Evolutionary conservation across 2,113 vertebrate species (phyloP).

Genomic region (Silurus asotus): DNA sequence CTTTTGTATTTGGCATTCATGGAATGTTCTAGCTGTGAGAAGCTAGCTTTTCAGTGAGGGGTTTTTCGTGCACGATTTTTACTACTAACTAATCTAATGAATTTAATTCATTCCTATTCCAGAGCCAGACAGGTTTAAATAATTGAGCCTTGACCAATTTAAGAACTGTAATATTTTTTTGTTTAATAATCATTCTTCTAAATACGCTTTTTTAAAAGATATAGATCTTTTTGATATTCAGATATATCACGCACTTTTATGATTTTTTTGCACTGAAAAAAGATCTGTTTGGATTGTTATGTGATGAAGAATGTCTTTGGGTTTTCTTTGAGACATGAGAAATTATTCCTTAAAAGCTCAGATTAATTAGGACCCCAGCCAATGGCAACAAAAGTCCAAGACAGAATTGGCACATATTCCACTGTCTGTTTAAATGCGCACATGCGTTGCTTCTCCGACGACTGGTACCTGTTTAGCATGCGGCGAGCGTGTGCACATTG

Average conservation of each 20-base stretch:
- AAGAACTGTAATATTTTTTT: neutral
- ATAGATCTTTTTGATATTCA: neutral
- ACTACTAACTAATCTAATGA: neutral
- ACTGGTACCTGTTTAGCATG: constrained; percentile 11
- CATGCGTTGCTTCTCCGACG: neutral
- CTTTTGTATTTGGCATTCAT: neutral
- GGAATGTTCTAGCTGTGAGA: neutral
- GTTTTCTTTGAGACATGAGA: neutral
- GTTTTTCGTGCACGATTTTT: neutral
- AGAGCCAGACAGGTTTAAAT: neutral
- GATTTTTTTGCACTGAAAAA: neutral
- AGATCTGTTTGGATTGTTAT: constrained; percentile 10
- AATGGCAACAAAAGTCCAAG: neutral
- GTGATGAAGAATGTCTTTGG: constrained; percentile 3
- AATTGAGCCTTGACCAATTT: neutral
- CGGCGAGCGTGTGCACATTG: neutral
- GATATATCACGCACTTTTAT: neutral
- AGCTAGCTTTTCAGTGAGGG: neutral
- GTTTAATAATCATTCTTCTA: neutral
- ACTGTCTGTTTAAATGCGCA: constrained; percentile 20
- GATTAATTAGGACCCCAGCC: constrained; percentile 29
- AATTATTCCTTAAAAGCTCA: constrained; percentile 16
- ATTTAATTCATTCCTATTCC: neutral
- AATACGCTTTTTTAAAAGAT: neutral
- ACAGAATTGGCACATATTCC: constrained; percentile 21